phyloP scores from a whole-genome alignment of 2,888 invertebrate genomes.

The Sphaerophoria rueppellii region DNA sequence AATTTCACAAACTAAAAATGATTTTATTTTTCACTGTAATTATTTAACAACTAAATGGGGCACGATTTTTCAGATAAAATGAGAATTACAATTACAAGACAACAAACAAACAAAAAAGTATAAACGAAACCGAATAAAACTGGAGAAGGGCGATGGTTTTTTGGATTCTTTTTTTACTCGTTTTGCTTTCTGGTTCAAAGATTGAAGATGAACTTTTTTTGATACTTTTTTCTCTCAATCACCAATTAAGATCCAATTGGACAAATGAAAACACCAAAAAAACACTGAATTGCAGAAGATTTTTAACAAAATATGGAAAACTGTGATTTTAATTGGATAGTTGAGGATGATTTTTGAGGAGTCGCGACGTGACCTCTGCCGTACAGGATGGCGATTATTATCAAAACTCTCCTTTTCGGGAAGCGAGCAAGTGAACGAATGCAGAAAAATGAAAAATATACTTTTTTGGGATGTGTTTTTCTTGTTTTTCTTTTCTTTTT shows the following conservation, averaged over 20 bases:
- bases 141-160: constrained; percentile 52
- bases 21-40: constrained; percentile 3
- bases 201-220: not conserved
- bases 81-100: constrained; percentile 1
- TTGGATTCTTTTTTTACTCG: not conserved
- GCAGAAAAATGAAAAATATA: constrained; percentile 46
- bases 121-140: constrained; percentile 53
- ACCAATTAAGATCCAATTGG: constrained; percentile 21
- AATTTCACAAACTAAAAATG: constrained; percentile 24
- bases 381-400: constrained; percentile 55
- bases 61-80: constrained; percentile 50
- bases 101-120: constrained; percentile 24
- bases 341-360: constrained; percentile 23
- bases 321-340: constrained; percentile 11
- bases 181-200: constrained; percentile 20
- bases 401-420: constrained; percentile 68
- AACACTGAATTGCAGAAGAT: not conserved
- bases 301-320: not conserved
- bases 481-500: constrained; percentile 26
- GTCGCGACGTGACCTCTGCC: constrained; percentile 58
- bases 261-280: constrained; percentile 5
- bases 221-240: constrained; percentile 1
- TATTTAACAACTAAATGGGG: not conserved
- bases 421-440: constrained; percentile 63
- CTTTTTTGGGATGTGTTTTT: constrained; percentile 45